phyloP scores from a whole-genome alignment of 2,797 vertebrate species.

The Centroberyx gerrardi region DNA sequence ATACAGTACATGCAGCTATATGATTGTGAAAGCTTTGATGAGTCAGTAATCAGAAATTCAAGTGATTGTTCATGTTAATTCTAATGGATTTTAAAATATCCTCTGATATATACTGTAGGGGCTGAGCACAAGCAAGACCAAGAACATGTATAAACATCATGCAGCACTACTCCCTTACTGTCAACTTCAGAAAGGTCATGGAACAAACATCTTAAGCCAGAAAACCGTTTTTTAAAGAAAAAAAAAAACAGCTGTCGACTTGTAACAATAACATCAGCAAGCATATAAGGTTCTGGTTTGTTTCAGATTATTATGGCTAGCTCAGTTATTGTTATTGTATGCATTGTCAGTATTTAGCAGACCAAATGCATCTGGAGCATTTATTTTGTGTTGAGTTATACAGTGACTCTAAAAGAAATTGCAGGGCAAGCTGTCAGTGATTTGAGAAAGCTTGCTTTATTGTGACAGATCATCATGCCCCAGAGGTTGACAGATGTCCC shows the following conservation, averaged over 20 bases:
- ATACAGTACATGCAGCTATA: not conserved
- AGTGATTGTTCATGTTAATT: not conserved
- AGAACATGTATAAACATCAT: conserved; percentile 23
- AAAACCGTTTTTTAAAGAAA: conserved; percentile 68
- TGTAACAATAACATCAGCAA: conserved; percentile 63
- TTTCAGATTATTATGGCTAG: conserved; percentile 58
- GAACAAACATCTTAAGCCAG: conserved; percentile 71
- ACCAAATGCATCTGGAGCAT: conserved; percentile 70
- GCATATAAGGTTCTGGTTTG: conserved; percentile 55
- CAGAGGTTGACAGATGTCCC: conserved; percentile 83
- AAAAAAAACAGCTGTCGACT: conserved; percentile 49
- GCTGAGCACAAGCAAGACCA: conserved; percentile 15
- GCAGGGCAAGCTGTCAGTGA: conserved; percentile 76
- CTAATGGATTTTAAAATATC: not conserved
- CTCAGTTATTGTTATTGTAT: conserved; percentile 40
- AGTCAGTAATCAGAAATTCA: conserved; percentile 1
- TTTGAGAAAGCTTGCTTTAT: conserved; percentile 78
- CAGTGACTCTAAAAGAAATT: conserved; percentile 51
- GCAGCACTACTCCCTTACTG: conserved; percentile 52
- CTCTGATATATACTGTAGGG: conserved; percentile 21
- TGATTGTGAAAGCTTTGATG: not conserved
- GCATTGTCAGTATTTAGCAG: conserved; percentile 60
- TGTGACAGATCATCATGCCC: conserved; percentile 82
- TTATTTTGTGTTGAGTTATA: conserved; percentile 71
- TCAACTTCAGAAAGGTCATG: conserved; percentile 74